A percentile compares a stretch with the other conserved stretches of the same genome.
Conservation (phyloP, 2,113 vertebrate genomes). For the Numida meleagris region DNA sequence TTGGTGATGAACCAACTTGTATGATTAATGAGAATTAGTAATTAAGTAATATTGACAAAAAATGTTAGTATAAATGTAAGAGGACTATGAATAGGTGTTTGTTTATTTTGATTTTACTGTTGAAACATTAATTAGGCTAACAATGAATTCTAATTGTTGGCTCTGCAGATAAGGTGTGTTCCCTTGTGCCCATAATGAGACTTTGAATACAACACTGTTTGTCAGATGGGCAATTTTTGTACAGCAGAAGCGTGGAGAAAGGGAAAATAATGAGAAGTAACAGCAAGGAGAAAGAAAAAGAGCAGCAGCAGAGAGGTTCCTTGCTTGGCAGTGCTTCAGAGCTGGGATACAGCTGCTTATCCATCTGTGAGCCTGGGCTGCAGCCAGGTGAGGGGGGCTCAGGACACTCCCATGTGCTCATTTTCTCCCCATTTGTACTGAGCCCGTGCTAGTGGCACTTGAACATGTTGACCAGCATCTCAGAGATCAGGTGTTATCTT, state of each 20-base stretch:
- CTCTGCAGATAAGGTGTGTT: not conserved
- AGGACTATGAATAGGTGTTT: not conserved
- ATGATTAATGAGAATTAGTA: not conserved
- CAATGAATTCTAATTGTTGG: not conserved
- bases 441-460: not conserved
- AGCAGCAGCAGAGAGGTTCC: constrained; percentile 6
- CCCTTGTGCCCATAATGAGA: not conserved
- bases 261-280: constrained; percentile 18
- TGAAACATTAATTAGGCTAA: constrained; percentile 29
- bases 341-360: constrained; percentile 44
- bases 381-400: not conserved
- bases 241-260: constrained; percentile 4
- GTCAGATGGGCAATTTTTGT: constrained; percentile 39
- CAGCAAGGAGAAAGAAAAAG: constrained; percentile 15
- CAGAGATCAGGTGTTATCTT: not conserved
- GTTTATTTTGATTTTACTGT: not conserved
- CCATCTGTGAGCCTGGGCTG: constrained; percentile 37
- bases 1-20: not conserved
- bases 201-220: constrained; percentile 14
- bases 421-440: not conserved
- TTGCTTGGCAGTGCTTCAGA: not conserved
- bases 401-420: not conserved
- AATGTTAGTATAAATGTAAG: not conserved
- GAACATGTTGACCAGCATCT: fast-evolving
- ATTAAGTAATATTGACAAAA: not conserved